phyloP scores from a whole-genome alignment of 1,140 invertebrate species.

The Neodiprion lecontei region DNA sequence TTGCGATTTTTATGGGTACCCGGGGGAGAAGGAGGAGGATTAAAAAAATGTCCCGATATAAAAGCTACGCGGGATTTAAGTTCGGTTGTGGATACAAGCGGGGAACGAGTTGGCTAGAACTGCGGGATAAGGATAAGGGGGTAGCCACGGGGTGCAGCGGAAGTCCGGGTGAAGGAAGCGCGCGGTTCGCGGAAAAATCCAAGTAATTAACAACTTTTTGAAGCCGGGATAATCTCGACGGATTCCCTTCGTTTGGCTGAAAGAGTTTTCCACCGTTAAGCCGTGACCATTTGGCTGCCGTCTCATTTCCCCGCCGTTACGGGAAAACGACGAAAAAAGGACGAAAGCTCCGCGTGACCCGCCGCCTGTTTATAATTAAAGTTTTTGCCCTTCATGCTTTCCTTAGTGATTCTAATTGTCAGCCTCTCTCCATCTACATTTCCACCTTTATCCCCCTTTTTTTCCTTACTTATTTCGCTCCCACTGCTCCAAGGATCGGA shows the following conservation, averaged over 20 bases:
- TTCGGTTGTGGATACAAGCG: not conserved
- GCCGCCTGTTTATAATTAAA: constrained; percentile 37
- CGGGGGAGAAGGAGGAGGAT: not conserved
- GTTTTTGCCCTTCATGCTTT: constrained; percentile 30
- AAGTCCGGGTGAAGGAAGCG: constrained; percentile 4
- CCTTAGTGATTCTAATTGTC: constrained; percentile 62
- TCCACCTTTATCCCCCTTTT: not conserved
- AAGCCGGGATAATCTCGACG: constrained; percentile 62
- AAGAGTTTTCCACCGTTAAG: constrained; percentile 61
- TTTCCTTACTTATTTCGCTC: not conserved
- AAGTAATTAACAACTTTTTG: constrained; percentile 65
- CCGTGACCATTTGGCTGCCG: constrained; percentile 61
- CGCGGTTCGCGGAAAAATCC: constrained; percentile 51
- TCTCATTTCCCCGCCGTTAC: constrained; percentile 13
- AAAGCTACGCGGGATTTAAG: not conserved
- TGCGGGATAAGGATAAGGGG: not conserved
- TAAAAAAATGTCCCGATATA: not conserved
- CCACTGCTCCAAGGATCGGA: not conserved
- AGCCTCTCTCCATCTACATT: constrained; percentile 4
- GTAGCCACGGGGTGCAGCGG: not conserved
- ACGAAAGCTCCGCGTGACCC: not conserved
- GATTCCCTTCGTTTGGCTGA: constrained; percentile 62
- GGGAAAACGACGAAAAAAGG: constrained; percentile 1
- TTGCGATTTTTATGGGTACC: not conserved
- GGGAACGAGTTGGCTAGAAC: not conserved